Percentiles rank a stretch among this genome's conserved stretches.
Conservation (phyloP, 2,797 vertebrate species). For the Natrix natrix region DNA sequence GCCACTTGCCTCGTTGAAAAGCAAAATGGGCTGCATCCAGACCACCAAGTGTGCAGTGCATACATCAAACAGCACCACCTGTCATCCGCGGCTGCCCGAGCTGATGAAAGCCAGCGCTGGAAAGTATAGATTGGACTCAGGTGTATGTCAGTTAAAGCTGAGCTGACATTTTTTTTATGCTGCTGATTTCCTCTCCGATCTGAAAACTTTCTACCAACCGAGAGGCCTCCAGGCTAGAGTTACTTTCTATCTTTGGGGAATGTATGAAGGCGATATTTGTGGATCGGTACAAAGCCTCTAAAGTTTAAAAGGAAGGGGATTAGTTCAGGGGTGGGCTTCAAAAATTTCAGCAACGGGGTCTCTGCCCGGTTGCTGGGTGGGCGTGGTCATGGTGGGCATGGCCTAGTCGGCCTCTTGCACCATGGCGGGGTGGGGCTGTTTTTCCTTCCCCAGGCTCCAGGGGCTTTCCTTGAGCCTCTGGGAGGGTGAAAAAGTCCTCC, state of each 20-base stretch:
- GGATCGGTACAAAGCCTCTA: not conserved
- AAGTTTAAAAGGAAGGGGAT: not conserved
- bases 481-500: too few species aligned
- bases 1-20: constrained; percentile 22
- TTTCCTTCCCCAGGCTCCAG: too few species aligned
- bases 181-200: not conserved
- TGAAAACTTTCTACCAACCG: not conserved
- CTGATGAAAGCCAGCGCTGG: not conserved
- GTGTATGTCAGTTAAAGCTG: constrained; percentile 3
- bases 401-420: too few species aligned
- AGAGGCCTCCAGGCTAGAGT: not conserved
- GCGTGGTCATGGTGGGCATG: too few species aligned
- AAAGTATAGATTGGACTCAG: constrained; percentile 23
- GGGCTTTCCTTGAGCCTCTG: too few species aligned
- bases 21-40: constrained; percentile 33
- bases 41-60: constrained; percentile 17
- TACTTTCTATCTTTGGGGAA: not conserved
- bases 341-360: too few species aligned
- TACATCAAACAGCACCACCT: constrained; percentile 24
- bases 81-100: constrained; percentile 3
- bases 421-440: too few species aligned
- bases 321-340: not conserved
- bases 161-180: not conserved
- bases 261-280: not conserved
- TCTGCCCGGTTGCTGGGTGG: too few species aligned